Evolutionary conservation across 2,113 vertebrate genomes (phyloP).

Genomic region (Benitochromis conjunctus): DNA sequence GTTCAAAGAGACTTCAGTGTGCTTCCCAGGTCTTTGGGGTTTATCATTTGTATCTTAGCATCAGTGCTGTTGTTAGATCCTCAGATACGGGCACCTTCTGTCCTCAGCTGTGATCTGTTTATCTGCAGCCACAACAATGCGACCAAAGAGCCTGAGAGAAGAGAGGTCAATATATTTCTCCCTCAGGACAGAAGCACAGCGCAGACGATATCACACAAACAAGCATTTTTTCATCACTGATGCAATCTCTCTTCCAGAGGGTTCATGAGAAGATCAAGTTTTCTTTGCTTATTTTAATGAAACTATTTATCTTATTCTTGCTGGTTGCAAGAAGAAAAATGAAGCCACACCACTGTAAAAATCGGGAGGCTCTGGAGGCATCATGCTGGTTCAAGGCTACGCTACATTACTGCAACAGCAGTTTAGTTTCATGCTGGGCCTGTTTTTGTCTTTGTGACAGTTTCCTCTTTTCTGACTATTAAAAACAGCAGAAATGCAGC

Average conservation of each 20-base stretch:
- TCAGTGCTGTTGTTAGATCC: background rate
- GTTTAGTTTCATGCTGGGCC: background rate
- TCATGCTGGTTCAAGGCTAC: background rate
- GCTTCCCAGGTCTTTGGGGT: background rate
- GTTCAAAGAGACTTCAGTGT: background rate
- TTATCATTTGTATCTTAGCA: background rate
- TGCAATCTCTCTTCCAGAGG: background rate
- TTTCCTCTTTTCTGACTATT: background rate
- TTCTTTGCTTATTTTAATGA: background rate
- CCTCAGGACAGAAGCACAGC: background rate
- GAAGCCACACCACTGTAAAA: background rate
- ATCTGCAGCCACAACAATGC: conserved; percentile 34
- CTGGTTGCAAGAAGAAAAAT: background rate
- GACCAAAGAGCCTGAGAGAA: conserved; percentile 9
- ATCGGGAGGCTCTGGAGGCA: background rate
- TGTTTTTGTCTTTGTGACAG: background rate
- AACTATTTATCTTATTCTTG: background rate
- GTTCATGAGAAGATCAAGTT: background rate
- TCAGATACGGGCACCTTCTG: background rate
- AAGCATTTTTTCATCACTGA: background rate
- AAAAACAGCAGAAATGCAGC: background rate
- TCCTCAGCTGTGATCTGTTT: background rate
- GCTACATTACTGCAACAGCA: background rate
- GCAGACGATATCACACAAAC: background rate
- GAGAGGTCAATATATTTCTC: background rate